Evolutionary conservation across 2,888 invertebrate genomes (phyloP), one percentile per base, ranked within the genome.

Genomic region (Rhimphoctona megacephalus): DNA sequence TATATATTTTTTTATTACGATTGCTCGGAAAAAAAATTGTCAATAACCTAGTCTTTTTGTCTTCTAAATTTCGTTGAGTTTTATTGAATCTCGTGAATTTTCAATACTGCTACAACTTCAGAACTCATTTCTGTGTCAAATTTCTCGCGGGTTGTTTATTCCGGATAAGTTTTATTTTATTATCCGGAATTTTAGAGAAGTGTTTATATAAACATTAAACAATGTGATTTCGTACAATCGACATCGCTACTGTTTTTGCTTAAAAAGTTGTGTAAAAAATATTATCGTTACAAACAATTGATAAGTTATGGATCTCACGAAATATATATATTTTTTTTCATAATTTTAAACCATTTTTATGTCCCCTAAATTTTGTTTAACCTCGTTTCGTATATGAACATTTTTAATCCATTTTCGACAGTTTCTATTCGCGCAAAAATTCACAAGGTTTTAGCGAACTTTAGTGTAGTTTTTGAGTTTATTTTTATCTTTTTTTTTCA

Each of bases 1-100:
- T 70, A 80, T 77, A 64, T 72, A 11, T 78, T 85, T 84, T 76
- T 64, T n/a, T 73, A 61, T 61, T 30, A 30, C 30, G 1, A 61
- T 30, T 30, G 17, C 14, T 17, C 14, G 25, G 14, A 14, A 57
- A 22, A 4, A 25, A 57, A 25, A 11, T 25, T 30, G 4, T 14
- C 4, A 17, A 61, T 17, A 14, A 30, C 61, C 25, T 30, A 61
- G 8, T 22, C 54, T 22, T 22, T 22, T n/a, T 54, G 49, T 49
- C n/a, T 19, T 49, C 49, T 49, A 5, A 49, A 49, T 7, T n/a
- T n/a, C n/a, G 5, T 49, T n/a, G 49, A 19, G 49, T 19, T 17
- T 49, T 49, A 49, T 49, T 49, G 49, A 19, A 49, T 49, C 49
- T 49, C n/a, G 49, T 17, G 49, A 19, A 49, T 19, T 19, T 49